Base-by-base conservation (phyloP, 2,113 vertebrate genomes). In the Callorhinus ursinus region DNA sequence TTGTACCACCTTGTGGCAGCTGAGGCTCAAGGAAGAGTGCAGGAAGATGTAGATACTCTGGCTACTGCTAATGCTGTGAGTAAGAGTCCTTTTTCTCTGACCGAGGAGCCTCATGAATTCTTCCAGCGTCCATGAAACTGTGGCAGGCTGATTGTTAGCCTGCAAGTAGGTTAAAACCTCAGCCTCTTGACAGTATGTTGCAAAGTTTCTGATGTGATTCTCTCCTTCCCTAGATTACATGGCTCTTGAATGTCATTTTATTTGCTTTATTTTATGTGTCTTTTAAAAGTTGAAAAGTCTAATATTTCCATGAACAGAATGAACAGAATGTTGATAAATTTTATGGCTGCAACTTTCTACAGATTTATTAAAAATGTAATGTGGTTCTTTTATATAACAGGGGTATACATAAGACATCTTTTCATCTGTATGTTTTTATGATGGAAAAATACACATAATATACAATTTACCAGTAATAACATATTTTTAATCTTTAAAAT, bases 141-240 rank as follows among this genome's bases (percentile, higher is more conserved):
- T 95, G 61, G 22, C 55, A 96, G 22, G 5, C n/a, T 80, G 74
- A 84, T 80, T 84, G 69, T 63, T 93, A 74, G 82, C 55, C 88
- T 63, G 55, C 19, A 53, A 61, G 24, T 61, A 74, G 28, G 28
- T 72, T 90, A 79, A 83, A 74, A 49, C 28, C 33, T 19, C 28
- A 89, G 57, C 33, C 1, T 12, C 33, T 67, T 51, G 16, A 42
- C 18, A 26, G 31, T 57, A 42, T 22, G 6, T 26, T 80, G 39
- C 63, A 76, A 85, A 89, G 3, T 33, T 88, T 90, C 87, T 33
- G 11, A 39, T 81, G 5, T 92, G 33, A 22, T 82, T 84, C 2
- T 39, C 10, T 90, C 16, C 63, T 24, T 22, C 46, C 31, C 12
- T 92, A 74, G 33, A 39, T 71, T 88, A 49, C n/a, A 16, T 18